phyloP scores from a whole-genome alignment of 2,113 vertebrate genomes.

The Chloebia gouldiae region DNA sequence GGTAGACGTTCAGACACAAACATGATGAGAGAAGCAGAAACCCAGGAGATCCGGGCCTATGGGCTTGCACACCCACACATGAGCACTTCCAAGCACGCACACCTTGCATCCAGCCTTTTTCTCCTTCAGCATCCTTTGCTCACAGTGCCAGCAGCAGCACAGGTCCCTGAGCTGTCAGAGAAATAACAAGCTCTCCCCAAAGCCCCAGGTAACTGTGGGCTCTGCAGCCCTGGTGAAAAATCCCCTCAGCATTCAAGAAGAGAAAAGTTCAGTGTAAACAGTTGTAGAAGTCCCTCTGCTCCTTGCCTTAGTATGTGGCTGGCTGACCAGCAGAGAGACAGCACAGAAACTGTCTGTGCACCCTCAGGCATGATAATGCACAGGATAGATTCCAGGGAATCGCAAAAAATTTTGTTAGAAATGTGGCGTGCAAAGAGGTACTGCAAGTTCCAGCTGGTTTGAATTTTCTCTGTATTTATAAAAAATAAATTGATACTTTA shows the following conservation, averaged over 20 bases:
- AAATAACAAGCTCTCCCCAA: not conserved
- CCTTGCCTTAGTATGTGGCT: not conserved
- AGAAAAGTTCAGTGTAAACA: not conserved
- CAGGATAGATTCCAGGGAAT: not conserved
- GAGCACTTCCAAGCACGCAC: not conserved
- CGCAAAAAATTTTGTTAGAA: not conserved
- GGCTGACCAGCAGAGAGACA: not conserved
- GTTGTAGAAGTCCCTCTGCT: not conserved
- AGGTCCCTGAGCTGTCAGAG: not conserved
- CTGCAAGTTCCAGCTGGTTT: conserved; percentile 54
- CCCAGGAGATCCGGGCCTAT: not conserved
- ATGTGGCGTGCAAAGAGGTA: conserved; percentile 47
- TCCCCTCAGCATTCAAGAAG: not conserved
- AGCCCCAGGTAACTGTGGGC: not conserved
- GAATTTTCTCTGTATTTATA: conserved; percentile 62
- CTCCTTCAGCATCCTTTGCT: not conserved
- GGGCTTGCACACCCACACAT: not conserved
- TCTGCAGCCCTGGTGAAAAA: not conserved
- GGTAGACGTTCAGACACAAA: not conserved
- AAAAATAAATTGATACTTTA: conserved; percentile 70
- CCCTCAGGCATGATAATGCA: not conserved
- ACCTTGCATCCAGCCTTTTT: not conserved
- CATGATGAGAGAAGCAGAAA: not conserved
- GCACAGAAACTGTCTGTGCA: not conserved
- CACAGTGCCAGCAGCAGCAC: rapidly evolving